Conservation (phyloP, 92 coral and sea anemone species). For the Phenganax subtilis region DNA sequence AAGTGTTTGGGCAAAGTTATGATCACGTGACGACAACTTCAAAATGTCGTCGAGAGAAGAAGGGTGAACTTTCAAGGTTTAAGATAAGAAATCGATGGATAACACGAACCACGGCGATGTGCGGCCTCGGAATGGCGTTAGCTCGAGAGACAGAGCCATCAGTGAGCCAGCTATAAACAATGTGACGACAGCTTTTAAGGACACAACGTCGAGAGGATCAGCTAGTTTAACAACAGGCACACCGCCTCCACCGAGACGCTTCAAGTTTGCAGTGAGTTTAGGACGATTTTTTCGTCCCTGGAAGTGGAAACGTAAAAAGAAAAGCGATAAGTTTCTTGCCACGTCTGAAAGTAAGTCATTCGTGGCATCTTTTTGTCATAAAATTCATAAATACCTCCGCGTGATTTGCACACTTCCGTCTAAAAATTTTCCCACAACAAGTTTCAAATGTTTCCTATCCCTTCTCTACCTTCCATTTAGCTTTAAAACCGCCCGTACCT, state of each 20-base stretch:
- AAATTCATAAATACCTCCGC: neutral
- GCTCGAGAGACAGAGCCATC: conserved; percentile 17
- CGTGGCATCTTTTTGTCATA: conserved; percentile 1
- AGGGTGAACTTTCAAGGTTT: neutral
- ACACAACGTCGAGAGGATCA: neutral
- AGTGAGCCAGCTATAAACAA: conserved; percentile 36
- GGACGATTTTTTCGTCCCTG: conserved; percentile 90
- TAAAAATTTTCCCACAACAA: neutral
- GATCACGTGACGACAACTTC: conserved; percentile 32
- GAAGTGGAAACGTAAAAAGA: conserved; percentile 96
- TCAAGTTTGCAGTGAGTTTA: conserved; percentile 81
- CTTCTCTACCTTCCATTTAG: neutral
- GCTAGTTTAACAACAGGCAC: conserved; percentile 44
- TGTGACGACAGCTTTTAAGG: neutral
- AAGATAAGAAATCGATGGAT: conserved; percentile 24
- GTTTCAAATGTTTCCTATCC: neutral
- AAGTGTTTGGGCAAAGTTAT: neutral
- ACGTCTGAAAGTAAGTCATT: conserved; percentile 86
- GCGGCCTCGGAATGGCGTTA: conserved; percentile 20
- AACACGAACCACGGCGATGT: neutral
- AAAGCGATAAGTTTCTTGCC: conserved; percentile 91
- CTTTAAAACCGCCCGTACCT: neutral
- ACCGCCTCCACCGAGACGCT: conserved; percentile 83
- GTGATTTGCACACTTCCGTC: conserved; percentile 25
- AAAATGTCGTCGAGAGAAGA: conserved; percentile 37